Conservation (phyloP, 2,113 vertebrate species). For the Corapipo altera region DNA sequence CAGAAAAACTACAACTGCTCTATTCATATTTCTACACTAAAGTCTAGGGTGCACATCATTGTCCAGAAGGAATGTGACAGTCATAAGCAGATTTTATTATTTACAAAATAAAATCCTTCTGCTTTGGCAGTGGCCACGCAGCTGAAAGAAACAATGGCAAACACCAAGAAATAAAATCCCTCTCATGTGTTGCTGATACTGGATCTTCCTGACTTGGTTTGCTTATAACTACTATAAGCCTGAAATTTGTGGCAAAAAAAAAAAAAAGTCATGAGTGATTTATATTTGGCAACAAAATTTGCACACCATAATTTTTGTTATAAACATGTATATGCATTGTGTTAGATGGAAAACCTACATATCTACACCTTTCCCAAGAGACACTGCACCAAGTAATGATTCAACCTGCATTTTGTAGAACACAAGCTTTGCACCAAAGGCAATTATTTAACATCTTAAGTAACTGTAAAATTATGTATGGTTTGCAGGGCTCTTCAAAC, state of each 20-base stretch:
- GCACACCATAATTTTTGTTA: not conserved
- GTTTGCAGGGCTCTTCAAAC: not conserved
- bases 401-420: not conserved
- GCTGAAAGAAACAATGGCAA: not conserved
- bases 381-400: not conserved
- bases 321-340: not conserved
- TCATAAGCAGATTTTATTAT: not conserved
- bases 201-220: not conserved
- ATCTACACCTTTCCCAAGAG: not conserved
- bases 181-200: not conserved
- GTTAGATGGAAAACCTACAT: not conserved
- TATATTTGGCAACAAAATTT: not conserved
- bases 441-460: slow-evolving; percentile 14
- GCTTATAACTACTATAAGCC: not conserved
- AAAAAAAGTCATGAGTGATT: not conserved
- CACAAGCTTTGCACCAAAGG: not conserved
- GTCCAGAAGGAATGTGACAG: not conserved
- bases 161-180: not conserved
- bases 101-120: not conserved
- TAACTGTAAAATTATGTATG: not conserved
- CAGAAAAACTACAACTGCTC: not conserved
- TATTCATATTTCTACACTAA: not conserved
- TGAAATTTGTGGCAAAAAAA: not conserved
- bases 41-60: not conserved
- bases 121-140: not conserved